These are phyloP conservation scores for Plectropomus leopardus DNA, from an alignment of 2,113 vertebrate species.

Conservation along the genomic window DNA sequence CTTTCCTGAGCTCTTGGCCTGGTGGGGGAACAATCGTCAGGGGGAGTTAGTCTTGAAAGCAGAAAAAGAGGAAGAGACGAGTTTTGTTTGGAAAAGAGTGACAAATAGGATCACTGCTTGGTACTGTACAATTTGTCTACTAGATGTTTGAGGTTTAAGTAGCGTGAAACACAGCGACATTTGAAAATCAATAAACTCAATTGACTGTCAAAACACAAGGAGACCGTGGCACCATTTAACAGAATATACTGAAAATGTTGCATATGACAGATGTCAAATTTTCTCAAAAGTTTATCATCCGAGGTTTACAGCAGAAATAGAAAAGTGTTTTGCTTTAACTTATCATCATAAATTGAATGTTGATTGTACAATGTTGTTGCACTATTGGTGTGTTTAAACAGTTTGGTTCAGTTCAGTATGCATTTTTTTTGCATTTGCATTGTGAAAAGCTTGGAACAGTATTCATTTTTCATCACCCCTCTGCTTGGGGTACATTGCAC, in stretches of 20 bases:
- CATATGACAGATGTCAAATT: not conserved
- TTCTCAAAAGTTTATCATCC: too few species aligned
- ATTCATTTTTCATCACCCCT: too few species aligned
- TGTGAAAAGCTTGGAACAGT: too few species aligned
- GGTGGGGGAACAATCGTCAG: not conserved
- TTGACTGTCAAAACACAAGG: not conserved
- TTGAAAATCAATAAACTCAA: not conserved
- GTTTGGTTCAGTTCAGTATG: too few species aligned
- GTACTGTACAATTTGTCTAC: not conserved
- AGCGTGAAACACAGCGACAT: not conserved
- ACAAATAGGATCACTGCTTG: not conserved
- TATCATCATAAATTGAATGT: too few species aligned
- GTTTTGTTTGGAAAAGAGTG: not conserved
- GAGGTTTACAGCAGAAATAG: too few species aligned
- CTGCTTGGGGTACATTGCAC: too few species aligned
- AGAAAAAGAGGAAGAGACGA: not conserved
- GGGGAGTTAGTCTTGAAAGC: not conserved
- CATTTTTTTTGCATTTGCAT: too few species aligned
- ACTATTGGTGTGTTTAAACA: too few species aligned
- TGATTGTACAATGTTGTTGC: too few species aligned
- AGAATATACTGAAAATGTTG: not conserved
- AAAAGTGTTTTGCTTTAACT: too few species aligned
- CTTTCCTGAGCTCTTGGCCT: slow-evolving; percentile 95
- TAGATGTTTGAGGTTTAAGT: not conserved
- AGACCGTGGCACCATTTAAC: not conserved